Base-by-base conservation (phyloP, 2,888 invertebrate species). In the Fragum whitleyi region DNA sequence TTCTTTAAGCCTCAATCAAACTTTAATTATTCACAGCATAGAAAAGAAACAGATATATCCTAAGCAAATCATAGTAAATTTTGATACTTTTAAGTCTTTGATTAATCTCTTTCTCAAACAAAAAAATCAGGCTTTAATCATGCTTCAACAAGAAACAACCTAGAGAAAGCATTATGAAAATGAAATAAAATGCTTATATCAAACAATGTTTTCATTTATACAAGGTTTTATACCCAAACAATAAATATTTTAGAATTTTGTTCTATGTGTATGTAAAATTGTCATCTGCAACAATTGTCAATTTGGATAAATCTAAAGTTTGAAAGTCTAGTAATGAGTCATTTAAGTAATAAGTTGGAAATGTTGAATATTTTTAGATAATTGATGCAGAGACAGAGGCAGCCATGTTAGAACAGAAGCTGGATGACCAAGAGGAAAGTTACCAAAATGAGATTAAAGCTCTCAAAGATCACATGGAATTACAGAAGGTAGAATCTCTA, bases 321-420 rank as follows among this genome's bases (percentile, higher is more conserved):
- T 47, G 2, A 19, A 14, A 3, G 16, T 9, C 2, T 14, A 16
- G 47, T 5, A 47, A 47, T 6, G 32, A 9, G 32, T 36, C 9
- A 36, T n/a, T n/a, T n/a, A n/a, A n/a, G n/a, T n/a, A n/a, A n/a
- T n/a, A n/a, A n/a, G n/a, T n/a, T n/a, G n/a, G n/a, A 36, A 36
- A 36, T 36, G 9, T 9, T 36, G 5, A 36, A 36, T 36, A 3
- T 36, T 51, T 83, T 28, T 70, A 91, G 91, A 65, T 90, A 39
- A 42, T 87, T 21, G 90, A 91, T 77, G 89, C 87, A 11, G 90
- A 91, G 79, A 85, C 86, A 23, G 89, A 90, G 76, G 87, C 88
- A 2, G 86, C 89, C 28, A 86, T 88, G 51, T 85, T 88, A 81
- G 87, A 89, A 62, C 88, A 90, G 65, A 89, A 88, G 57, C 61